Conservation (phyloP, 2,888 invertebrate species). For the Spodoptera picta region DNA sequence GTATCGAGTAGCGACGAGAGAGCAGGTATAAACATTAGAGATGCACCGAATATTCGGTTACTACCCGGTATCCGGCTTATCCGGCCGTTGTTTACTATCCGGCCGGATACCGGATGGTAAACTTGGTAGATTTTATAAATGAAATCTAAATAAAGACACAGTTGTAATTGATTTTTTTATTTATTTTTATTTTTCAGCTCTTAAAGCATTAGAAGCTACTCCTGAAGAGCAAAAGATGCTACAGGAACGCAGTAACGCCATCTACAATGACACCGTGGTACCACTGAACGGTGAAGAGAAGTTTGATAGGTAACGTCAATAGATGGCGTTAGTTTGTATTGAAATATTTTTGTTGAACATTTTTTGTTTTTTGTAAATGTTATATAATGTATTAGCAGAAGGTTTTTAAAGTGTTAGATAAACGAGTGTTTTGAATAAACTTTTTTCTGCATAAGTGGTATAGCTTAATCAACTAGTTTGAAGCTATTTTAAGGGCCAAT, state of each 20-base stretch:
- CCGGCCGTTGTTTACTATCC: too few species aligned
- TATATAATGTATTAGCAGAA: too few species aligned
- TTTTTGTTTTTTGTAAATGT: too few species aligned
- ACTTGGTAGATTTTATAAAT: too few species aligned
- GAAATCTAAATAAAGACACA: too few species aligned
- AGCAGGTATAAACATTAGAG: slow-evolving; percentile 4
- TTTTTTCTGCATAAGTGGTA: too few species aligned
- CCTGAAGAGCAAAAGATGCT: slow-evolving; percentile 78
- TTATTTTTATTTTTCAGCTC: slow-evolving; percentile 56
- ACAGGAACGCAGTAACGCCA: slow-evolving; percentile 61
- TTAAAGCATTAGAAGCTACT: slow-evolving; percentile 33
- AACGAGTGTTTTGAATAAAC: background rate
- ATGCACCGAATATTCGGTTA: too few species aligned
- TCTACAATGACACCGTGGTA: slow-evolving; percentile 76
- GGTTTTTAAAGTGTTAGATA: background rate
- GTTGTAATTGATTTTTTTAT: too few species aligned
- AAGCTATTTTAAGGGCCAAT: too few species aligned
- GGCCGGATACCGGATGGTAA: too few species aligned
- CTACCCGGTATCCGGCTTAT: too few species aligned
- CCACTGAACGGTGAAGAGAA: slow-evolving; percentile 57
- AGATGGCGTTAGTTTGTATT: slow-evolving; percentile 39
- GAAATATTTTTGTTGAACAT: background rate
- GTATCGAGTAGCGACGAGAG: slow-evolving; percentile 9
- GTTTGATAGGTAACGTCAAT: slow-evolving; percentile 46
- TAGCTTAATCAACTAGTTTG: too few species aligned